phyloP scores from a whole-genome alignment of 2,797 vertebrate species.

The Clarias laeviceps region DNA sequence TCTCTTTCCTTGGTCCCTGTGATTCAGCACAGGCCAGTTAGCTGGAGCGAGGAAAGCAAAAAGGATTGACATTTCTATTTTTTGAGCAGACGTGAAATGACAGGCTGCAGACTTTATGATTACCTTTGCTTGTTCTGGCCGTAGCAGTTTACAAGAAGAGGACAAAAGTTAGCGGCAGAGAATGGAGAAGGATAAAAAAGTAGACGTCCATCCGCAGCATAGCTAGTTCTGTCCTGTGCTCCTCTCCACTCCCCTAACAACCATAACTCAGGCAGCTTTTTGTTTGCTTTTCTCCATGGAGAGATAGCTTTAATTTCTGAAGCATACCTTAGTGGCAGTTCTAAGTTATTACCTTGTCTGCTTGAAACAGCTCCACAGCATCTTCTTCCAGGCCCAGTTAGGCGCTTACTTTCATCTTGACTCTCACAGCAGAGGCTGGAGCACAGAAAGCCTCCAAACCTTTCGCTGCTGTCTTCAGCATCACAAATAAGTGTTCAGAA shows the following conservation, averaged over 20 bases:
- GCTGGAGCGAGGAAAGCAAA: not conserved
- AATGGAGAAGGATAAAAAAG: not conserved
- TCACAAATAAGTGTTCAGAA: not conserved
- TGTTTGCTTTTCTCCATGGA: conserved; percentile 55
- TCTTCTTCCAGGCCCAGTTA: conserved; percentile 32
- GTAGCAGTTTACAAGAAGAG: conserved; percentile 14
- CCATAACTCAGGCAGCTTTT: conserved; percentile 62
- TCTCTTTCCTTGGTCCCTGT: conserved; percentile 13
- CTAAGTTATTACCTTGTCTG: conserved; percentile 41
- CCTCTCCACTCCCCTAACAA: conserved; percentile 35
- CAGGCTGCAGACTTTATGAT: conserved; percentile 65
- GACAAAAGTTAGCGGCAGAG: conserved; percentile 15
- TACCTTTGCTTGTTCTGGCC: conserved; percentile 45
- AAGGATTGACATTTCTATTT: conserved; percentile 62
- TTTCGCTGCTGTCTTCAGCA: not conserved
- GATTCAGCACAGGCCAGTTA: conserved; percentile 45
- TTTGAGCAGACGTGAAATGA: conserved; percentile 63
- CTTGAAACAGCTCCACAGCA: not conserved
- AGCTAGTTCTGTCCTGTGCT: conserved; percentile 2
- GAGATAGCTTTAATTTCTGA: conserved; percentile 49
- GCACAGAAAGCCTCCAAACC: not conserved
- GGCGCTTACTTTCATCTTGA: not conserved
- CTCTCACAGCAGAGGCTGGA: not conserved
- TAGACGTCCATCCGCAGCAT: not conserved
- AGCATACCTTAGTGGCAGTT: conserved; percentile 46